Conservation (phyloP, 2,888 invertebrate species). For the Tetragonula carbonaria region DNA sequence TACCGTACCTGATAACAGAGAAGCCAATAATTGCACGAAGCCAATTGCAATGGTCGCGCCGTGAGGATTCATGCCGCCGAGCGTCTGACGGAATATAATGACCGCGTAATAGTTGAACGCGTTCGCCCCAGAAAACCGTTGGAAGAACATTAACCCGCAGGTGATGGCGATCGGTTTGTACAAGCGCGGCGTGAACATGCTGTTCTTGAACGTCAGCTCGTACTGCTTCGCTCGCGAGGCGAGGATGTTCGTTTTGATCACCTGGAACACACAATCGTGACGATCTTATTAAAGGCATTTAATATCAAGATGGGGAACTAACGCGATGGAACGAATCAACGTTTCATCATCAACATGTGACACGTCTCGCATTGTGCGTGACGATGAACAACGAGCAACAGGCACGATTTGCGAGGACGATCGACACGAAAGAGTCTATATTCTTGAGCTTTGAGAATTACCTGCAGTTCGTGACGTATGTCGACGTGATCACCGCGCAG, state of each 20-base stretch:
- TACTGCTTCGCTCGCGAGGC: conserved; percentile 82
- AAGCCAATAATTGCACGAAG: conserved; percentile 93
- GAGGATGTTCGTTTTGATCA: conserved; percentile 82
- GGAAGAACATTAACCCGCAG: conserved; percentile 95
- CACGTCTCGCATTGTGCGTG: too few species aligned
- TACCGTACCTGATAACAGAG: conserved; percentile 89
- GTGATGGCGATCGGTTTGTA: conserved; percentile 92
- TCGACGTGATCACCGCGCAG: conserved; percentile 93
- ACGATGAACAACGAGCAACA: too few species aligned
- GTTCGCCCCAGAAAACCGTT: conserved; percentile 93
- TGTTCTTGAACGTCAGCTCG: conserved; percentile 80
- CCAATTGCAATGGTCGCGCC: conserved; percentile 94
- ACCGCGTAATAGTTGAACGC: conserved; percentile 95
- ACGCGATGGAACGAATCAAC: too few species aligned
- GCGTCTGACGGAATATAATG: conserved; percentile 93
- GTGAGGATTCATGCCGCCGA: conserved; percentile 92
- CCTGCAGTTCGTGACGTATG: conserved; percentile 89
- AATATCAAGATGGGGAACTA: neutral
- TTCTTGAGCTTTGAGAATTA: conserved; percentile 48
- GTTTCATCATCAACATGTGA: too few species aligned
- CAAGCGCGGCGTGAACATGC: conserved; percentile 83
- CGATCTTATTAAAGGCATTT: neutral
- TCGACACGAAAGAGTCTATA: neutral
- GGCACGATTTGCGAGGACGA: neutral
- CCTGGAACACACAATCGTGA: conserved; percentile 64